Conservation (phyloP, 2,113 vertebrate genomes). For the Notarius quadriscutis region DNA sequence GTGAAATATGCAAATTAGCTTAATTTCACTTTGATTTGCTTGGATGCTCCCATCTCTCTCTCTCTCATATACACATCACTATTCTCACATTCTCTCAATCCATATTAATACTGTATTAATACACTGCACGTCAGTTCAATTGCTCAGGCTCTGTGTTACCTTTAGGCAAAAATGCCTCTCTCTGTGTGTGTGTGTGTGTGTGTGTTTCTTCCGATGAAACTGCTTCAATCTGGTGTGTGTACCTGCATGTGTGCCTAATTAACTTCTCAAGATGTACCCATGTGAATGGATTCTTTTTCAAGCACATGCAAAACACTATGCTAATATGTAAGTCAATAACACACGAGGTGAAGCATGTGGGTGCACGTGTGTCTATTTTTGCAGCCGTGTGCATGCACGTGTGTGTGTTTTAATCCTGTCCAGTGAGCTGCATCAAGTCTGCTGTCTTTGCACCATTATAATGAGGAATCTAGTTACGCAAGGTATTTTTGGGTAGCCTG, state of each 20-base stretch:
- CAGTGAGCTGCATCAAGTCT: constrained; percentile 4
- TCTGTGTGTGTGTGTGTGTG: constrained; percentile 40
- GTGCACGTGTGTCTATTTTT: background rate
- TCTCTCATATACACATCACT: constrained; percentile 43
- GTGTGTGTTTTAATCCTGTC: constrained; percentile 21
- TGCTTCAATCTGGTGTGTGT: constrained; percentile 22
- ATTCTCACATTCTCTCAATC: constrained; percentile 39
- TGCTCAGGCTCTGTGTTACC: constrained; percentile 46
- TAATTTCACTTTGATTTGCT: constrained; percentile 80
- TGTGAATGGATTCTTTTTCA: background rate
- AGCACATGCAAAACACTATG: background rate
- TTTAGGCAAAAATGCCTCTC: constrained; percentile 21
- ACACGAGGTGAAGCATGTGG: constrained; percentile 3
- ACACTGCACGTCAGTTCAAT: constrained; percentile 53
- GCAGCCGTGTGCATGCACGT: background rate
- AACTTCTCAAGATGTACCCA: constrained; percentile 24
- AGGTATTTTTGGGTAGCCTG: constrained; percentile 5
- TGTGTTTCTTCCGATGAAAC: background rate
- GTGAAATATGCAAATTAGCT: constrained; percentile 81
- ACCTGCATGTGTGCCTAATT: constrained; percentile 46
- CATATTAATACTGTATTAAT: constrained; percentile 59
- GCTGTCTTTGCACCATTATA: constrained; percentile 22
- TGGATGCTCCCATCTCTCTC: constrained; percentile 64
- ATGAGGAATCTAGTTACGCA: constrained; percentile 13
- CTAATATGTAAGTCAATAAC: constrained; percentile 28